Conservation (phyloP, 2,113 vertebrate genomes). For the Lagopus muta region DNA sequence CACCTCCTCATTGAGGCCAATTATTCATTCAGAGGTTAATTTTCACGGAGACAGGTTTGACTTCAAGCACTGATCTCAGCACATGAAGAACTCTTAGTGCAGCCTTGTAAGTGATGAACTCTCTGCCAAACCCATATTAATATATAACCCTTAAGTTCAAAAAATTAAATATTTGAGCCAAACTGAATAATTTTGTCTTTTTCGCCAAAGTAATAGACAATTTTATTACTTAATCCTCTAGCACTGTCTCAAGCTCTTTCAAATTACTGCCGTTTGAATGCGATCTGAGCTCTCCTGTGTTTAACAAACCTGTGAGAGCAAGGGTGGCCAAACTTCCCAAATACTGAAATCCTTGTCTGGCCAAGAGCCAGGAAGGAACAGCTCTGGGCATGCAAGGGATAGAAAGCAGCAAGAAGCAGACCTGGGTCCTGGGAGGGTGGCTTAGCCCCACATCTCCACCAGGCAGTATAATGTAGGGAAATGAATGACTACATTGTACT, state of each 20-base stretch:
- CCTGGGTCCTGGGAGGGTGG: neutral
- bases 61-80: conserved; percentile 44
- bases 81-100: neutral
- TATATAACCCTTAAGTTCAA: neutral
- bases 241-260: conserved; percentile 30
- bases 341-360: neutral
- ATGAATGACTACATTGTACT: neutral
- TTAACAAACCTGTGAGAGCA: conserved; percentile 43
- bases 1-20: neutral
- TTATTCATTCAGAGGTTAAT: neutral
- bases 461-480: neutral
- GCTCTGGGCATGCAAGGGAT: neutral
- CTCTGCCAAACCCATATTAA: conserved; percentile 33
- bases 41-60: neutral
- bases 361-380: neutral
- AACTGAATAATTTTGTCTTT: neutral
- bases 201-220: conserved; percentile 4
- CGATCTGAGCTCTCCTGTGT: conserved; percentile 36
- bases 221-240: conserved; percentile 35
- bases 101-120: conserved; percentile 4
- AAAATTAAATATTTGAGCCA: conserved; percentile 49
- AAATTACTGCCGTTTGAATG: conserved; percentile 44
- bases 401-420: neutral
- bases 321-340: conserved; percentile 33
- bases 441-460: neutral